Evolutionary conservation across 2,797 vertebrate genomes (phyloP).

Genomic region (Neopelma chrysocephalum): DNA sequence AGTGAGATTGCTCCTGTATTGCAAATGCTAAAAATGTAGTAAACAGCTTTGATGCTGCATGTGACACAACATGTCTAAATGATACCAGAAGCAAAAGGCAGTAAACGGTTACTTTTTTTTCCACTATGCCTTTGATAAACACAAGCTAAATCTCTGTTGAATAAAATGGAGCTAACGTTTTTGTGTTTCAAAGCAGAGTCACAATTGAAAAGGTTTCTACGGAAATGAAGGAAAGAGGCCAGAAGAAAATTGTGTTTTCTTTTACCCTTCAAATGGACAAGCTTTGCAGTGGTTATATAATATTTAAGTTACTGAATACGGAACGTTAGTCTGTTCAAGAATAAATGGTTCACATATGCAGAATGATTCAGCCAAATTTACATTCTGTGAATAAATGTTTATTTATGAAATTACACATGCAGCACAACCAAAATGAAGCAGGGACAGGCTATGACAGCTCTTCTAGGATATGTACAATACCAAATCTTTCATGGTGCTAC

Average conservation of each 20-base stretch:
- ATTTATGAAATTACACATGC: slow-evolving; percentile 58
- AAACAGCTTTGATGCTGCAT: not conserved
- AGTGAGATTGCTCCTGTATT: not conserved
- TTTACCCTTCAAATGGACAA: slow-evolving; percentile 51
- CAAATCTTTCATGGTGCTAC: slow-evolving; percentile 5
- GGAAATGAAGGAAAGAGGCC: slow-evolving; percentile 53
- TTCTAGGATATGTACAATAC: not conserved
- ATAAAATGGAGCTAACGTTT: slow-evolving; percentile 47
- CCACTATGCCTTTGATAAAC: slow-evolving; percentile 25
- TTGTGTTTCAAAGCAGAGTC: slow-evolving; percentile 47
- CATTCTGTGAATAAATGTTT: slow-evolving; percentile 63
- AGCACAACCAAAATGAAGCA: slow-evolving; percentile 14
- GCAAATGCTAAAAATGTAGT: not conserved
- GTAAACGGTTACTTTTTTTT: slow-evolving; percentile 12
- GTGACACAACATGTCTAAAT: not conserved
- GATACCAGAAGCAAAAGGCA: not conserved
- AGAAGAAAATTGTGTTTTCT: slow-evolving; percentile 57
- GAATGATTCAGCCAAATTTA: slow-evolving; percentile 62
- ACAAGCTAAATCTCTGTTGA: slow-evolving; percentile 26
- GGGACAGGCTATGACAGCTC: slow-evolving; percentile 16
- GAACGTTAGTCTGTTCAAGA: slow-evolving; percentile 38
- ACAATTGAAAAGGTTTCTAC: slow-evolving; percentile 50
- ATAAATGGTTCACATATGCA: slow-evolving; percentile 68
- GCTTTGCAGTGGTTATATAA: slow-evolving; percentile 67
- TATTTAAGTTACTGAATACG: slow-evolving; percentile 49